phyloP scores from a whole-genome alignment of 1,140 invertebrate genomes.

The Babylonia areolata region DNA sequence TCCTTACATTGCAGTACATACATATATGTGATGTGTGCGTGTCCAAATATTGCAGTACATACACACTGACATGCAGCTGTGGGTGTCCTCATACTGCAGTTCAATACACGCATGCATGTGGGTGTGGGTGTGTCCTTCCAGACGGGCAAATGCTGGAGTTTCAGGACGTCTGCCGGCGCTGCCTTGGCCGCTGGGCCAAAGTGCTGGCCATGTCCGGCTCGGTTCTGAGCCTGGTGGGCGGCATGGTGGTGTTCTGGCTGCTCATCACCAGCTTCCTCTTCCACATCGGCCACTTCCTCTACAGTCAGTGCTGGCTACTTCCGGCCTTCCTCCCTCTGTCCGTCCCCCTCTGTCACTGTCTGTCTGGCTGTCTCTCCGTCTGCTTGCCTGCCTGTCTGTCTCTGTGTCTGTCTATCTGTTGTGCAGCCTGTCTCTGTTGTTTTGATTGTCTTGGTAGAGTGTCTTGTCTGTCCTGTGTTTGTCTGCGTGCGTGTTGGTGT shows the following conservation, averaged over 20 bases:
- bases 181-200: conserved; percentile 86
- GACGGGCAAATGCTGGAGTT: conserved; percentile 80
- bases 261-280: conserved; percentile 95
- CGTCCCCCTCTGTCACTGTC: background rate
- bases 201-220: conserved; percentile 86
- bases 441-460: too few species aligned
- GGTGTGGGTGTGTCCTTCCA: conserved; percentile 7
- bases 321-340: background rate
- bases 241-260: conserved; percentile 94
- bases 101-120: background rate
- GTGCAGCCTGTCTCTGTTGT: background rate
- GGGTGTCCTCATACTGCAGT: background rate
- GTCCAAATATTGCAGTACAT: too few species aligned
- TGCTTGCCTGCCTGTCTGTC: background rate
- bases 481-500: too few species aligned
- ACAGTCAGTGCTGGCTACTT: conserved; percentile 74
- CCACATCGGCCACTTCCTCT: conserved; percentile 88
- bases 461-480: too few species aligned
- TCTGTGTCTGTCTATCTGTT: background rate
- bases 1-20: background rate
- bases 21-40: too few species aligned
- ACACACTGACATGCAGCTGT: too few species aligned
- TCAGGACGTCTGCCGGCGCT: conserved; percentile 84
- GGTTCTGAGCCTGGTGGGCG: conserved; percentile 87
- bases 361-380: background rate